These are phyloP conservation scores for Ellobius talpinus DNA, from an alignment of 2,113 vertebrate species.

Conservation along the genomic window DNA sequence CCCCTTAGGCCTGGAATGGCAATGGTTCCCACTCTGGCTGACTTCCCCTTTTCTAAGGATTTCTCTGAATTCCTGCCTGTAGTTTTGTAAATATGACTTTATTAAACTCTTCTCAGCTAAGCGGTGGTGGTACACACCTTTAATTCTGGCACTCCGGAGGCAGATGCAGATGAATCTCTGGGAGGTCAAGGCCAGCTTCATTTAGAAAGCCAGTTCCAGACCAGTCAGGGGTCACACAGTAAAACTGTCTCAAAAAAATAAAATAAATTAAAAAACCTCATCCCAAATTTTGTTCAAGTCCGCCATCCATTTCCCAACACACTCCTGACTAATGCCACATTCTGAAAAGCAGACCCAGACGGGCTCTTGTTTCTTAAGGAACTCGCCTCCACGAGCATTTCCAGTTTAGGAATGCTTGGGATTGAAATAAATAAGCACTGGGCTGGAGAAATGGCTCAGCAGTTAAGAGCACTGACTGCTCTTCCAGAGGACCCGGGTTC, in stretches of 20 bases:
- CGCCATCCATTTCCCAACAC: background rate
- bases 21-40: background rate
- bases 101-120: background rate
- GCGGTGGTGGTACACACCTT: background rate
- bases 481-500: too few relatives aligned
- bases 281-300: background rate
- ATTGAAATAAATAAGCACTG: background rate
- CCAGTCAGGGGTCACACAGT: background rate
- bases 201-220: background rate
- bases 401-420: background rate
- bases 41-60: background rate
- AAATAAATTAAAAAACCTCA: background rate
- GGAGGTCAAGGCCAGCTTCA: background rate
- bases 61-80: background rate
- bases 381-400: background rate
- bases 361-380: background rate
- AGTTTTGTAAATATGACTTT: background rate
- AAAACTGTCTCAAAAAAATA: background rate
- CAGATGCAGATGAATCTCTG: background rate
- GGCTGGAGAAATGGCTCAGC: too few relatives aligned
- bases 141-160: background rate
- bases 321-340: background rate
- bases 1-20: background rate
- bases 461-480: too few relatives aligned
- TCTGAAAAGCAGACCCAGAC: background rate